phyloP scores from a whole-genome alignment of 2,113 vertebrate species.

The Coptodon bakossiorum region DNA sequence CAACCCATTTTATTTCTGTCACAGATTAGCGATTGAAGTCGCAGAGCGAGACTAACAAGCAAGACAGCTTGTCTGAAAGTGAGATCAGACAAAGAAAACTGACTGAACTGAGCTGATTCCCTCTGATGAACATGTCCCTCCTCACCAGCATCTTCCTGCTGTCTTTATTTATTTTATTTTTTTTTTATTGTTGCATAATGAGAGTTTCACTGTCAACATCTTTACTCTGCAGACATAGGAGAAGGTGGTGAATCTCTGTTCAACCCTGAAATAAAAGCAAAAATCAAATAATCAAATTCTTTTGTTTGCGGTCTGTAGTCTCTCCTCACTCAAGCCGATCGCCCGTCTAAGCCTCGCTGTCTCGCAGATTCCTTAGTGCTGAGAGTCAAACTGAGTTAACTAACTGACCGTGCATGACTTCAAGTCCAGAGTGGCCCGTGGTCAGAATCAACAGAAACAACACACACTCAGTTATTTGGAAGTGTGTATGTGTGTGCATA shows the following conservation, averaged over 20 bases:
- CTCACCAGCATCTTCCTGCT: background rate
- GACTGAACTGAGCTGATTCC: background rate
- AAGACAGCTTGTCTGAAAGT: background rate
- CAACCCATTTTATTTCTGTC: background rate
- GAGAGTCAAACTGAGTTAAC: background rate
- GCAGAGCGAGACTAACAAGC: background rate
- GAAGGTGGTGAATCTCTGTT: background rate
- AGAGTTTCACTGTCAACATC: conserved; percentile 9
- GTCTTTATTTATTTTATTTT: background rate
- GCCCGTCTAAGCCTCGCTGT: background rate
- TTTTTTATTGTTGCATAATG: background rate
- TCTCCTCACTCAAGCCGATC: background rate
- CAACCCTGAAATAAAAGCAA: background rate
- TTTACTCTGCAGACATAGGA: background rate
- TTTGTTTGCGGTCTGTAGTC: background rate
- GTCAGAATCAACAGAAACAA: background rate
- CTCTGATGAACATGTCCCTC: background rate
- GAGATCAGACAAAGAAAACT: background rate
- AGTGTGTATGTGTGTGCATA: background rate
- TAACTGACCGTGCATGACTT: background rate
- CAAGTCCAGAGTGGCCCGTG: background rate
- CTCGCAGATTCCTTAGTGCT: background rate
- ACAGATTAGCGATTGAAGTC: background rate
- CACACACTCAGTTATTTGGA: background rate
- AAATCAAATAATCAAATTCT: background rate